Evolutionary conservation across 2,888 invertebrate species (phyloP), one percentile per base, ranked within the genome.

Genomic region (Nomada ruficornis): DNA sequence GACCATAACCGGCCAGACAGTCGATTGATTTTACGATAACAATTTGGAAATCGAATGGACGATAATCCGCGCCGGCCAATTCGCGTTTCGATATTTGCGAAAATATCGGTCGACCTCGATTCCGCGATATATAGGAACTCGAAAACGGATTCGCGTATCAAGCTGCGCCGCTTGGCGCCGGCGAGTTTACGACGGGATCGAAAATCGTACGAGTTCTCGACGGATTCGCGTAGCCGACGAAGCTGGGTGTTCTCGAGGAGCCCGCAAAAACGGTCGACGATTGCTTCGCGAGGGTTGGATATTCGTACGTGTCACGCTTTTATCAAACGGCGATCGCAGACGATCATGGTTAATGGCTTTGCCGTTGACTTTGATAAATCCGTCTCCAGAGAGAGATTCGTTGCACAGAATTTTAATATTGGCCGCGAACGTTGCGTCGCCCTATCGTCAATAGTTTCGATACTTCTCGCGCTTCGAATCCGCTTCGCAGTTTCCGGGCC

Each of bases 321-420:
- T 81, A 52, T 26, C 57, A 62, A 23, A 52, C 20, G 55, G 57
- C 60, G 11, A 60, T 23, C 69, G 42, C 47, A 7, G 47, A 57
- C 65, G 54, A 60, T 69, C 74, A 20, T 11, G 36, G 60, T 71
- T 83, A 79, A 86, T 71, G 64, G 52, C 59, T 59, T 29, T 50
- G 72, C 59, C 59, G 72, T 52, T 73, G 64, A 82, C 79, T 83
- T 74, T 74, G 82, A 83, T 74, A 68, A 77, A 83, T 77, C 77
- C 73, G 36, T 68, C 57, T 23, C 18, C 44, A 67, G 57, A 83
- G 70, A 59, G 54, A 54, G 69, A 83, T 82, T 82, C 77, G 55
- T 83, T 73, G 67, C 52, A 42, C 63, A 42, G 80, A 75, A 80
- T 82, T 74, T 80, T 67, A 80, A 80, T 82, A 74, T 70, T 10